phyloP scores from a whole-genome alignment of 2,888 invertebrate genomes.

The Monochamus alternatus region DNA sequence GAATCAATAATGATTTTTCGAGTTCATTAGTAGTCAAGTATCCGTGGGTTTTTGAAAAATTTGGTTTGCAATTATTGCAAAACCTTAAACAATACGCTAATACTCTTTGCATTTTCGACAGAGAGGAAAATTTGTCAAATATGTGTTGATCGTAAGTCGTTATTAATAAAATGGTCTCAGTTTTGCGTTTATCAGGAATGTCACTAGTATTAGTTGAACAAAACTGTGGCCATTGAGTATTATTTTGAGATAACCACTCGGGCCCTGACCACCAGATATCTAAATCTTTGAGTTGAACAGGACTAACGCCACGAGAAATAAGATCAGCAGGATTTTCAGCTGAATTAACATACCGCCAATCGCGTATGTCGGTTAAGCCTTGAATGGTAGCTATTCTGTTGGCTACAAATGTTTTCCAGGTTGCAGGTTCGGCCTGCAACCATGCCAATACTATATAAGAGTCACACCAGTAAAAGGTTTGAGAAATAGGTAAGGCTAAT shows the following conservation, averaged over 20 bases:
- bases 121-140: background rate
- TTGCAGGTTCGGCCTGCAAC: slow-evolving; percentile 38
- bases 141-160: slow-evolving; percentile 19
- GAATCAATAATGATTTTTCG: background rate
- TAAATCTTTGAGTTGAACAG: slow-evolving; percentile 28
- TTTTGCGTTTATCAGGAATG: too few relatives aligned
- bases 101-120: background rate
- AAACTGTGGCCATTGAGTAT: too few relatives aligned
- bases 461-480: slow-evolving; percentile 12
- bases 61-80: background rate
- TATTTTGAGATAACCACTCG: background rate
- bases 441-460: slow-evolving; percentile 46
- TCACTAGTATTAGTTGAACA: too few relatives aligned
- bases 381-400: slow-evolving; percentile 51
- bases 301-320: slow-evolving; percentile 43
- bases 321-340: slow-evolving; percentile 48
- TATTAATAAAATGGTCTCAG: too few relatives aligned
- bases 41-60: background rate
- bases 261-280: slow-evolving; percentile 48
- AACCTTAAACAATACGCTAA: slow-evolving; percentile 28
- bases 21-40: background rate
- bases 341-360: slow-evolving; percentile 47
- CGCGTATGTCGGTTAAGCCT: slow-evolving; percentile 14
- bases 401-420: slow-evolving; percentile 48
- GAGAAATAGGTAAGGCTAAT: background rate